Evolutionary conservation across 1,140 invertebrate species (phyloP).

Genomic region (Pachypeltis micranthus): DNA sequence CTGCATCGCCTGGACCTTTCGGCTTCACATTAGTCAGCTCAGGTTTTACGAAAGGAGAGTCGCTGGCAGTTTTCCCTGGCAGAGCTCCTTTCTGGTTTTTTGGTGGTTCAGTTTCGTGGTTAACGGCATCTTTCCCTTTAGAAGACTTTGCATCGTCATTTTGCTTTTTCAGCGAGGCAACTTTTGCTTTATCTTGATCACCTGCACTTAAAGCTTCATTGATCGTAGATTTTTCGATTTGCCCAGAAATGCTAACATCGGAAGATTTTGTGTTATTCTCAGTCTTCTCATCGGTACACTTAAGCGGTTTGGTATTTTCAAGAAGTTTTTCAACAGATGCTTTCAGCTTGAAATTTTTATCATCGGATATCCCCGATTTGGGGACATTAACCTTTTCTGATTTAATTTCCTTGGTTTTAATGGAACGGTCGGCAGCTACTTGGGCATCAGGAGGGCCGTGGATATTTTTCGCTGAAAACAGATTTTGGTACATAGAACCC

Average conservation of each 20-base stretch:
- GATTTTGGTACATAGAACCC: constrained; percentile 10
- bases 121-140: background rate
- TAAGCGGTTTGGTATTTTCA: too few relatives aligned
- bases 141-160: background rate
- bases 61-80: background rate
- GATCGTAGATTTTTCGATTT: background rate
- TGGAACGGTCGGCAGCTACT: background rate
- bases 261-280: constrained; percentile 16
- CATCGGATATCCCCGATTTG: too few relatives aligned
- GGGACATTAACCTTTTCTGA: background rate
- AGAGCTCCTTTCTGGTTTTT: background rate
- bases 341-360: too few relatives aligned
- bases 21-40: constrained; percentile 28
- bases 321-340: too few relatives aligned
- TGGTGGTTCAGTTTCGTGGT: too few relatives aligned
- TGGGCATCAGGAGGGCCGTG: background rate
- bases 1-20: constrained; percentile 33
- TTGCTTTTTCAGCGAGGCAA: background rate
- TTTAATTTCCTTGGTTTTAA: too few relatives aligned
- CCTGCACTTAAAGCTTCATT: background rate
- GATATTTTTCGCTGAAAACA: constrained; percentile 13
- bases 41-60: background rate
- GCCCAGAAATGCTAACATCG: constrained; percentile 6
- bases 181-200: background rate
- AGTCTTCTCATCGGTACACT: too few relatives aligned